Evolutionary conservation across 2,888 invertebrate species (phyloP).

Genomic region (Metacarcinus magister): DNA sequence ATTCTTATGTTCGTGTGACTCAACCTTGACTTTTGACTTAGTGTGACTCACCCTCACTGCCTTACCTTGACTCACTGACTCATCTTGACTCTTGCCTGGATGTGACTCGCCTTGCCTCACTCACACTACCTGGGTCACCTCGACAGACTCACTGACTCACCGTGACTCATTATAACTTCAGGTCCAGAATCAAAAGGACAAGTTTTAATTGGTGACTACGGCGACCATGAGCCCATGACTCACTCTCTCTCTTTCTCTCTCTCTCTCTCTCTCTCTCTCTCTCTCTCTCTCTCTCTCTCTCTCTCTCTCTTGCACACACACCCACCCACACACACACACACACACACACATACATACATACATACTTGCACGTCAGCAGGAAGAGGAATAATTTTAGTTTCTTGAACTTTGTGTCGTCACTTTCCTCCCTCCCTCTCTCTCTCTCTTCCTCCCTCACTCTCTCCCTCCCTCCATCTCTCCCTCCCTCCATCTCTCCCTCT

Average conservation of each 20-base stretch:
- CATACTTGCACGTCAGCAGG: neutral
- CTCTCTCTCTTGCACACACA: neutral
- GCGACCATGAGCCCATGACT: neutral
- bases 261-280: slow-evolving; percentile 26
- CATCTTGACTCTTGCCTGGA: no score
- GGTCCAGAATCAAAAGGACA: neutral
- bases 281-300: neutral
- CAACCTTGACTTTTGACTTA: no score
- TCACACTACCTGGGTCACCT: neutral
- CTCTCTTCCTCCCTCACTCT: neutral
- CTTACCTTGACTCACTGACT: no score
- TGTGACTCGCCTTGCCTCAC: no score
- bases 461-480: neutral
- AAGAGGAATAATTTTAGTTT: slow-evolving; percentile 26
- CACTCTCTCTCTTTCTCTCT: neutral
- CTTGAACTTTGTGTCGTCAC: neutral
- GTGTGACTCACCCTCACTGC: no score
- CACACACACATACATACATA: no score
- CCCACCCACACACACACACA: no score
- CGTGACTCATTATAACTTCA: slow-evolving; percentile 26
- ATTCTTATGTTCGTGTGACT: no score
- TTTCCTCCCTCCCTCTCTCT: neutral
- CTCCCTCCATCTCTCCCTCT: neutral
- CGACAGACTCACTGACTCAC: neutral
- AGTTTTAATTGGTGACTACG: neutral